A percentile compares a stretch with the other conserved stretches of the same genome.
phyloP scores from a whole-genome alignment of 2,113 vertebrate species.

The Engraulis encrasicolus region DNA sequence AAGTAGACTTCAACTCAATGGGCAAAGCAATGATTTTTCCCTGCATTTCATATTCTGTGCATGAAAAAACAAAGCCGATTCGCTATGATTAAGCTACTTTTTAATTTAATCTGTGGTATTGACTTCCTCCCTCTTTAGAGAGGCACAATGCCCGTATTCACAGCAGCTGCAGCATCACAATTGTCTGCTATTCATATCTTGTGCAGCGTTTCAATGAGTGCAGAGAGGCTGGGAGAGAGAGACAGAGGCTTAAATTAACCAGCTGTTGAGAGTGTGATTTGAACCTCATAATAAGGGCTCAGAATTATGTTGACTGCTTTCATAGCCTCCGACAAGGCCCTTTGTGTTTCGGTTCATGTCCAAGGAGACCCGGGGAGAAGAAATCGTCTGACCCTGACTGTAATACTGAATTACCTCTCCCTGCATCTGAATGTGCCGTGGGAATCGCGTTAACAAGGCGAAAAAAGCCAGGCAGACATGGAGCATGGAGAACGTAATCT shows the following conservation, averaged over 20 bases:
- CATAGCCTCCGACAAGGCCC: conserved; percentile 58
- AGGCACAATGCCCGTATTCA: background rate
- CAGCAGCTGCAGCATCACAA: background rate
- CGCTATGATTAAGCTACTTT: background rate
- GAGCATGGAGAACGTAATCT: conserved; percentile 72
- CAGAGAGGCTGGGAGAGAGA: background rate
- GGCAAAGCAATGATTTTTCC: background rate
- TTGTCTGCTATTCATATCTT: background rate
- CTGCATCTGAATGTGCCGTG: conserved; percentile 66
- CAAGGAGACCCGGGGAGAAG: conserved; percentile 45
- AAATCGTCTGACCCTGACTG: conserved; percentile 51
- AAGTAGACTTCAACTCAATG: background rate
- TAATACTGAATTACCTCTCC: conserved; percentile 67
- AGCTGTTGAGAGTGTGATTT: conserved; percentile 22
- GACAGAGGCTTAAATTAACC: background rate
- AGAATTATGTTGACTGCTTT: conserved; percentile 62
- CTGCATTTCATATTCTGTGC: background rate
- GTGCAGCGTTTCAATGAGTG: background rate
- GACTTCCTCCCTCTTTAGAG: background rate
- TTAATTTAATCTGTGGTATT: background rate
- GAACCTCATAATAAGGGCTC: conserved; percentile 24
- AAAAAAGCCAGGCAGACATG: conserved; percentile 66
- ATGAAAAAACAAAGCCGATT: background rate
- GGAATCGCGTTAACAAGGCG: conserved; percentile 74
- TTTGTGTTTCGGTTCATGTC: conserved; percentile 71